Conservation (phyloP, 92 coral and sea anemone species). For the Palythoa heliodiscus region DNA sequence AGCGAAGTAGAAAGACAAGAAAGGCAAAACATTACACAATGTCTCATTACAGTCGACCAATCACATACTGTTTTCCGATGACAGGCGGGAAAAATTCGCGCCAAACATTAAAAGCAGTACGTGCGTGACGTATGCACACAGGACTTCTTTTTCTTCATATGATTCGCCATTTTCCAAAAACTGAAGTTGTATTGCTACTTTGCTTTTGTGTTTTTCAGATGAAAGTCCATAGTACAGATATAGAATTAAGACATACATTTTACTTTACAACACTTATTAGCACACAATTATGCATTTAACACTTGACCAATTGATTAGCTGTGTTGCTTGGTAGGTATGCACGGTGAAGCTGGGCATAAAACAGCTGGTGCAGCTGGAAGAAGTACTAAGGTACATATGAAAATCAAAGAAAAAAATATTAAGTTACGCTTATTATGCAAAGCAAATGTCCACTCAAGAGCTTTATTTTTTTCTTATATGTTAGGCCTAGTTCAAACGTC, state of each 20-base stretch:
- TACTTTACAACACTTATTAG: neutral
- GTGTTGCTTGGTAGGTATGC: constrained; percentile 7
- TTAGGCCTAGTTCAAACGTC: no score
- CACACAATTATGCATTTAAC: no score
- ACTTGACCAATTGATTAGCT: neutral
- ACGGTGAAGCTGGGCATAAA: constrained; percentile 9
- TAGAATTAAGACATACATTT: neutral
- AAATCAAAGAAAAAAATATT: neutral
- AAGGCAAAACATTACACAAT: no score
- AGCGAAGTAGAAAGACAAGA: no score
- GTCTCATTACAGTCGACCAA: no score
- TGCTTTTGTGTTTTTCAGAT: no score
- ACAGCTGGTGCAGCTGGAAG: neutral
- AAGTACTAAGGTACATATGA: constrained; percentile 4
- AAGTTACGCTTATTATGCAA: neutral
- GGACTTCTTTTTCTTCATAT: no score
- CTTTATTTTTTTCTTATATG: no score
- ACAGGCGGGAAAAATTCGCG: no score
- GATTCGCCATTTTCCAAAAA: neutral
- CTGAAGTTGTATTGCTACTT: neutral
- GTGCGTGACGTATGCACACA: no score
- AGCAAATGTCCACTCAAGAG: neutral
- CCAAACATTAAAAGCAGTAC: no score
- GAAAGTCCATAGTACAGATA: neutral
- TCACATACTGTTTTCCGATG: no score